Evolutionary conservation across 2,113 vertebrate genomes (phyloP).

Genomic region (Polyodon spathula): DNA sequence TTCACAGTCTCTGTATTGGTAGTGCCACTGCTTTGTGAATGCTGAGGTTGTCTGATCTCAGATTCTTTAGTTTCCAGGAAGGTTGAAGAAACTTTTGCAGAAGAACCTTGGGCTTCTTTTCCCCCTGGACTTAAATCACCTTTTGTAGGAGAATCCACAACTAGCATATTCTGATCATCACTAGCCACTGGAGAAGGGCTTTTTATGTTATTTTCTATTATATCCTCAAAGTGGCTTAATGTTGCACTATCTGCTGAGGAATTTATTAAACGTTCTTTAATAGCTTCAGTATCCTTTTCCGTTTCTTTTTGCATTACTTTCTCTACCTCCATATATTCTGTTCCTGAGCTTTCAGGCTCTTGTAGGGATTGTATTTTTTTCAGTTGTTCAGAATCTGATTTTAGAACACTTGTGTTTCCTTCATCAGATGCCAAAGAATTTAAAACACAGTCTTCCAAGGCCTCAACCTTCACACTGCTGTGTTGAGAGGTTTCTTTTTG

Average conservation of each 20-base stretch:
- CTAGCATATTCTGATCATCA: background rate
- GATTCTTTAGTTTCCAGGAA: background rate
- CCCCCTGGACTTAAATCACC: background rate
- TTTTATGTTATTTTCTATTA: too few relatives aligned
- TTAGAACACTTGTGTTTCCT: background rate
- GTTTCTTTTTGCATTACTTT: background rate
- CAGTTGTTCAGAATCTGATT: too few relatives aligned
- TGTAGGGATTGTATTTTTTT: too few relatives aligned
- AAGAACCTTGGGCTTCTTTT: background rate
- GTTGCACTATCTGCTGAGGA: too few relatives aligned
- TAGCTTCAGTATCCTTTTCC: slow-evolving; percentile 4
- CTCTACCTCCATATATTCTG: slow-evolving; percentile 17
- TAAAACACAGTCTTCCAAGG: background rate
- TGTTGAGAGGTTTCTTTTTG: background rate
- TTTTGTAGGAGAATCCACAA: background rate
- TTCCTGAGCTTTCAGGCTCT: background rate
- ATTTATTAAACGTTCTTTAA: too few relatives aligned
- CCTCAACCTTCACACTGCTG: background rate
- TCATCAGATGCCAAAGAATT: background rate
- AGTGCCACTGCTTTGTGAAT: background rate
- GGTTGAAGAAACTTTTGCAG: background rate
- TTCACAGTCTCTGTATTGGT: background rate
- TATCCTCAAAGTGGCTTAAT: too few relatives aligned
- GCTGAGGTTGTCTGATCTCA: background rate
- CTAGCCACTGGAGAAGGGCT: background rate